Evolutionary conservation across 2,113 vertebrate genomes (phyloP).

Genomic region (Vulpes ferrilata): DNA sequence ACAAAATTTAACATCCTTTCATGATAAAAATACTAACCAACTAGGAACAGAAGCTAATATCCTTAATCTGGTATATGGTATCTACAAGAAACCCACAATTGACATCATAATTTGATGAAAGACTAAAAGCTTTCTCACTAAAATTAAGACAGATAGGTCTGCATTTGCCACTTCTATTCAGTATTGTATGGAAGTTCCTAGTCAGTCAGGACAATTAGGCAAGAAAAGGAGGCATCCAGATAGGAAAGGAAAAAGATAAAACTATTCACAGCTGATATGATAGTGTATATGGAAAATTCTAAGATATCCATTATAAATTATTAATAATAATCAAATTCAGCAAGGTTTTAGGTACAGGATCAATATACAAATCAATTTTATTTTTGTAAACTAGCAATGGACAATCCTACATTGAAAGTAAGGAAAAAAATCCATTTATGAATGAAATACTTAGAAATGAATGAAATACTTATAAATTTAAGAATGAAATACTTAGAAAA

Average conservation of each 20-base stretch:
- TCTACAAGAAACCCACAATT: neutral
- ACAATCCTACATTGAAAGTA: neutral
- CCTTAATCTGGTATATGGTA: neutral
- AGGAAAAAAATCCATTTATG: neutral
- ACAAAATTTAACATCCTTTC: neutral
- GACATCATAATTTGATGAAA: neutral
- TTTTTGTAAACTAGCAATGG: neutral
- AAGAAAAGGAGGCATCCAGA: neutral
- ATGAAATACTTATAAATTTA: neutral
- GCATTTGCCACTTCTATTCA: neutral
- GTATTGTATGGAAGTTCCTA: neutral
- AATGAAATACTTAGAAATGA: neutral
- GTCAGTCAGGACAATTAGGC: neutral
- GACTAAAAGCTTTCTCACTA: neutral
- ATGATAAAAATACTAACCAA: neutral
- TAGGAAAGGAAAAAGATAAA: neutral
- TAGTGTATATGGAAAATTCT: neutral
- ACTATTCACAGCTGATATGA: neutral
- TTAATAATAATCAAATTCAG: neutral
- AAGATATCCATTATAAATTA: neutral
- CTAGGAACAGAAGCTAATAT: neutral
- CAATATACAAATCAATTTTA: neutral
- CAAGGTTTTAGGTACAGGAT: neutral
- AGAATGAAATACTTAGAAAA: neutral
- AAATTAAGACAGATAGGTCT: neutral